Base-by-base conservation (phyloP, 2,797 vertebrate genomes). In the Taenioides sp. region DNA sequence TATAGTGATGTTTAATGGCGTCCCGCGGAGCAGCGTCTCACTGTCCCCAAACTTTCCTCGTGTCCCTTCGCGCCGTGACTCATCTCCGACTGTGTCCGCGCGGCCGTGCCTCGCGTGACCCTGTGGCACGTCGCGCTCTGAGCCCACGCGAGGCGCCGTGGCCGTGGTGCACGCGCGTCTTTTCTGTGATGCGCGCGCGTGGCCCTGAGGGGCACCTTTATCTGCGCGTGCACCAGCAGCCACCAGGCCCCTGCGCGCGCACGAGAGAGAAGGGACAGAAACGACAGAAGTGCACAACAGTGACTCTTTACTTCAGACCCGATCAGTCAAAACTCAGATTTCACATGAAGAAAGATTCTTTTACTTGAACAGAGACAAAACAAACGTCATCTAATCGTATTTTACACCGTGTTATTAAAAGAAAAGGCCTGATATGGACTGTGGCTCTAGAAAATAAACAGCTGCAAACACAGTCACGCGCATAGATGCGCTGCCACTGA, bases 21-120 rank as follows among this genome's bases (percentile, higher is more conserved):
- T 34, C 34, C 40, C 63, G 40, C 62, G n/a, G 37, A 40, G 40
- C 37, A 2, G 37, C 11, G 34, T 40, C 40, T 22, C 62, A 40
- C 10, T 4, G 23, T 22, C 16, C 12, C 12, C 22, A 65, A 47
- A 65, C 62, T 65, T 64, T 23, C 10, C 62, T 12, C 63, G 47
- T 34, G 28, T 40, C 52, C 31, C 20, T 7, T 22, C 34, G 61
- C 37, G 23, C 37, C 62, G 62, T 64, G 62, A 43, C 37, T 43
- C 62, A 17, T 43, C 62, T 25, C 62, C n/a, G n/a, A 43, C 62
- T 64, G 62, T 64, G 62, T 43, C 62, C 62, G 62, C 62, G 66
- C 52, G 65, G 27, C n/a, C 65, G 52, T 55, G 31, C 66, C 66
- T 57, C 66, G 50, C 52, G 54, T 68, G 52, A 68, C 66, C 66